Base-by-base conservation (phyloP, 1,140 invertebrate species). In the Bombus superbus region DNA sequence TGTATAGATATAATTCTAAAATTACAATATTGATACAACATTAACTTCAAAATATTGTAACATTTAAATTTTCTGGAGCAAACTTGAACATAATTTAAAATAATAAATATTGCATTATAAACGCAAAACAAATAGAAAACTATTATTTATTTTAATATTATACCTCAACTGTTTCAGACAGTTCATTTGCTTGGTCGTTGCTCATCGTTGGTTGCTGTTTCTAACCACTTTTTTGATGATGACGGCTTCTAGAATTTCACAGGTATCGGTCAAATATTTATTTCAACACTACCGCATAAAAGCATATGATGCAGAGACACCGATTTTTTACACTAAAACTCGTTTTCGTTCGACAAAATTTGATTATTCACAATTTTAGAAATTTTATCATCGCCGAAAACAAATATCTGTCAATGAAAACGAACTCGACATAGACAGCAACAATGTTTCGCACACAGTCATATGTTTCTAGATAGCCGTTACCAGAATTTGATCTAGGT, bases 101-200 rank as follows among this genome's bases (percentile, higher is more conserved):
- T 44, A 44, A 66, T 11, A 35, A 44, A 32, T 10, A 66, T 32
- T 2, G 32, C n/a, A 66, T 44, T 8, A 32, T 25, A 62, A 10
- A 11, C n/a, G 1, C 9, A 4, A 72, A 1, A 35, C 2, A 15
- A 59, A 62, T 40, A 32, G 40, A 32, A n/a, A 22, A 42, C 11
- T 11, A 22, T 66, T 22, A 11, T 66, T 35, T 74, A 15, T 8
- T 38, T 72, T 76, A 80, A 80, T 59, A 35, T 53, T 42, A 91
- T 88, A 93, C 94, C 91, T 94, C 93, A 28, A 89, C 83, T 62
- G 90, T 90, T 86, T 93, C 91, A 40, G 88, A 90, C 22, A 91
- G 76, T 57, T 94, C 94, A 18, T 90, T 93, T 64, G 78, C 88
- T 90, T 94, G 92, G 84, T 94, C 92, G 82, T 94, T 92, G 69